Evolutionary conservation across 2,113 vertebrate species (phyloP).

Genomic region (Notothenia coriiceps): DNA sequence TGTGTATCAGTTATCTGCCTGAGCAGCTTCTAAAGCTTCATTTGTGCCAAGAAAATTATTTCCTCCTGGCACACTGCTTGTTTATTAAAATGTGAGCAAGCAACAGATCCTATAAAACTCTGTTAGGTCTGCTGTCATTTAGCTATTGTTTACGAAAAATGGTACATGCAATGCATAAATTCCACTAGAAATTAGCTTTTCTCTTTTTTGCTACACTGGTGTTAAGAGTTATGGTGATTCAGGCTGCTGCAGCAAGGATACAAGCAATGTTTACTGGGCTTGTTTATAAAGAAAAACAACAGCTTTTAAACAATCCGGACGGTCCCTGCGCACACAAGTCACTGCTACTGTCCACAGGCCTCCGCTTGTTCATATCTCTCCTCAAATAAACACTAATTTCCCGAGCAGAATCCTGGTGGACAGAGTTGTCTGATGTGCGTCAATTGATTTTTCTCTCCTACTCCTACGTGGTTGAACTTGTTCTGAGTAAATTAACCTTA

Average conservation of each 20-base stretch:
- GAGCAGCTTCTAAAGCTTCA: constrained; percentile 34
- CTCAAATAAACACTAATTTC: not conserved
- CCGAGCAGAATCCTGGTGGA: not conserved
- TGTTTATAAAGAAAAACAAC: constrained; percentile 30
- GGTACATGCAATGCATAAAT: not conserved
- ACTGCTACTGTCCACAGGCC: constrained; percentile 3
- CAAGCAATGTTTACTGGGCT: constrained; percentile 7
- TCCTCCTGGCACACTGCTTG: not conserved
- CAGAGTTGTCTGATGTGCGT: not conserved
- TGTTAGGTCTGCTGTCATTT: constrained; percentile 27
- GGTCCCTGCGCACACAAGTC: constrained; percentile 8
- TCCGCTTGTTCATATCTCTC: not conserved
- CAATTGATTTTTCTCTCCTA: not conserved
- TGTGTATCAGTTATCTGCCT: constrained; percentile 46
- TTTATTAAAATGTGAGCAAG: constrained; percentile 18
- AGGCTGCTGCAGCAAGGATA: not conserved
- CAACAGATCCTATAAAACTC: constrained; percentile 26
- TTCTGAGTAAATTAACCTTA: not conserved
- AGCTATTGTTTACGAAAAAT: constrained; percentile 2
- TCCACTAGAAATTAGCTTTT: constrained; percentile 2
- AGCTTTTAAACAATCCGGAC: constrained; percentile 8
- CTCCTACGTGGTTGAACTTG: no score
- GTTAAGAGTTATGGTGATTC: not conserved
- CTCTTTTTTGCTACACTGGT: not conserved
- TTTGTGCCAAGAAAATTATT: constrained; percentile 39